These are phyloP conservation scores for Myxocyprinus asiaticus DNA, from an alignment of 2,113 vertebrate genomes.

Conservation along the genomic window DNA sequence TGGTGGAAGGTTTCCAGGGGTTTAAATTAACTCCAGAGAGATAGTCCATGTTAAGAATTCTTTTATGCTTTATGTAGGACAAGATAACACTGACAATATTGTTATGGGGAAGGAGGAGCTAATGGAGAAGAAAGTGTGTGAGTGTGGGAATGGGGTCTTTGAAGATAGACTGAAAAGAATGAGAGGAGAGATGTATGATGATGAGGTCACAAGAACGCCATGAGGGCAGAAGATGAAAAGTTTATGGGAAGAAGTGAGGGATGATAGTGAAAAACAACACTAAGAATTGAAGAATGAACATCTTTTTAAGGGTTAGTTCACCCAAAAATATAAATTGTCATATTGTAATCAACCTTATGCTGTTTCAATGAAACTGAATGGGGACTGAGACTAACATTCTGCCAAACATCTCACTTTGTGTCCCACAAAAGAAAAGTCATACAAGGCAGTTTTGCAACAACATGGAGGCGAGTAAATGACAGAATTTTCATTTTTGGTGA, in stretches of 20 bases:
- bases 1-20: conserved; percentile 42
- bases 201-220: conserved; percentile 8
- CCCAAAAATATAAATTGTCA: no score
- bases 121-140: background rate
- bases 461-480: no score
- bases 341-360: no score
- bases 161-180: background rate
- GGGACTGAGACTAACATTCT: no score
- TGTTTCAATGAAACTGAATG: no score
- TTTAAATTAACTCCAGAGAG: conserved; percentile 52
- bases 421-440: no score
- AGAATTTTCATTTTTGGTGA: no score
- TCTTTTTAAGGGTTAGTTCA: no score
- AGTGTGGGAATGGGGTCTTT: background rate
- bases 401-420: no score
- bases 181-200: background rate
- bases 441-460: no score
- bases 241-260: background rate
- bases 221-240: background rate
- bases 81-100: conserved; percentile 44
- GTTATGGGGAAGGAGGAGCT: conserved; percentile 5
- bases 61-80: conserved; percentile 41
- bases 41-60: conserved; percentile 22
- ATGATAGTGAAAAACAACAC: background rate
- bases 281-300: background rate